phyloP scores from a whole-genome alignment of 2,113 vertebrate genomes.

The Hystrix brachyura region DNA sequence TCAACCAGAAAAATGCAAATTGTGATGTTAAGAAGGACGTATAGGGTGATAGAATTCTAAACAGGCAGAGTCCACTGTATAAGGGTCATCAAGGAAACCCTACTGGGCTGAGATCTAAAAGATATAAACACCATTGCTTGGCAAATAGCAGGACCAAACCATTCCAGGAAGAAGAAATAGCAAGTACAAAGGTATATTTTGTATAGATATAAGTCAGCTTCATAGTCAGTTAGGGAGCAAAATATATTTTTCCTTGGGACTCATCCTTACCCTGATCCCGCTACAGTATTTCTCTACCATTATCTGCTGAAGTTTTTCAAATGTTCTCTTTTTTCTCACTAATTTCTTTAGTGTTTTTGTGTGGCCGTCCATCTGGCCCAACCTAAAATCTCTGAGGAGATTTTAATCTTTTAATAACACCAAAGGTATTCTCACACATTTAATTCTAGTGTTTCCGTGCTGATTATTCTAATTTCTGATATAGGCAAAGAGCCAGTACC shows the following conservation, averaged over 20 bases:
- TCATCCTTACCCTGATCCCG: neutral
- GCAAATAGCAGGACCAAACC: neutral
- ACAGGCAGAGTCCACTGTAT: neutral
- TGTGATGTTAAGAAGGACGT: neutral
- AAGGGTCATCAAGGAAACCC: neutral
- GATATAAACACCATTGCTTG: neutral
- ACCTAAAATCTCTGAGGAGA: slow-evolving; percentile 51
- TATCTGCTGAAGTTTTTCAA: neutral
- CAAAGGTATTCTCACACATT: slow-evolving; percentile 48
- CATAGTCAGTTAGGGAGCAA: neutral
- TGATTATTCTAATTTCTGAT: slow-evolving; percentile 46
- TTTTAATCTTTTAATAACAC: slow-evolving; percentile 74
- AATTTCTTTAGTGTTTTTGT: slow-evolving; percentile 40
- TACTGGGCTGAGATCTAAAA: neutral
- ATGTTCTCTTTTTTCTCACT: neutral
- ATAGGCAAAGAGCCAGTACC: slow-evolving; percentile 50
- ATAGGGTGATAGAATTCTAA: neutral
- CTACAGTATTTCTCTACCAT: neutral
- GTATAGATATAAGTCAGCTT: neutral
- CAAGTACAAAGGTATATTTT: neutral
- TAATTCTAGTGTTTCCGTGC: slow-evolving; percentile 52
- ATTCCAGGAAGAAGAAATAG: neutral
- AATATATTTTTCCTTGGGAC: neutral
- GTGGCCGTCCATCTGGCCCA: slow-evolving; percentile 16
- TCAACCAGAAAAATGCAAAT: neutral